These are phyloP conservation scores for Balaenoptera acutorostrata DNA, from an alignment of 2,113 vertebrate genomes.

Conservation along the genomic window DNA sequence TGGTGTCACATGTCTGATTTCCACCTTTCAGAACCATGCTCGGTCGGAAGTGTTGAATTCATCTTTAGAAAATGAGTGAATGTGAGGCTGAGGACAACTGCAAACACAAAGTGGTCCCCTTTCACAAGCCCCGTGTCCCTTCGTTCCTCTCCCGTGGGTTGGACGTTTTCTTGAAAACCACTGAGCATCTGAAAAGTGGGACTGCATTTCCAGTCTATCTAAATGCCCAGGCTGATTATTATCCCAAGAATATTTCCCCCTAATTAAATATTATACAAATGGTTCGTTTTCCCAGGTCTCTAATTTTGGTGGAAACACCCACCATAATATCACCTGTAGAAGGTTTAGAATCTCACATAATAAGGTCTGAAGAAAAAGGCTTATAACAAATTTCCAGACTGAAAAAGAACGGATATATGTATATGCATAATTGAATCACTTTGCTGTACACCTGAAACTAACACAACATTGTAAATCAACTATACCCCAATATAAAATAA, in stretches of 20 bases:
- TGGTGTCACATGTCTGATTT: background rate
- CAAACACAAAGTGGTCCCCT: background rate
- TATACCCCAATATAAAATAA: background rate
- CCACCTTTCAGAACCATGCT: background rate
- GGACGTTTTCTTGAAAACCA: slow-evolving; percentile 14
- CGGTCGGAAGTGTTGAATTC: background rate
- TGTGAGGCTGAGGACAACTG: background rate
- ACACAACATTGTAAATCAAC: background rate
- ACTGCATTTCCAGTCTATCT: background rate
- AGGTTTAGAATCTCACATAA: background rate
- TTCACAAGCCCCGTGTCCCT: background rate
- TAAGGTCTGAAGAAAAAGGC: background rate
- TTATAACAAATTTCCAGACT: background rate
- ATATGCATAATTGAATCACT: background rate
- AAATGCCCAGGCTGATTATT: background rate
- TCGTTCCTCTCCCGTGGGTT: background rate
- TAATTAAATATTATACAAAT: background rate
- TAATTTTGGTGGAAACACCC: background rate
- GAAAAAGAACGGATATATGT: background rate
- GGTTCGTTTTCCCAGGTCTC: background rate
- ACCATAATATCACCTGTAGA: background rate
- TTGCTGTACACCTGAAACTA: background rate
- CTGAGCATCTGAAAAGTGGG: background rate
- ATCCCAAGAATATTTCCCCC: background rate
- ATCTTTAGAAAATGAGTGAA: background rate